Percentiles rank a stretch among this genome's conserved stretches.
phyloP scores from a whole-genome alignment of 2,797 vertebrate species.

The Acanthiza pusilla region DNA sequence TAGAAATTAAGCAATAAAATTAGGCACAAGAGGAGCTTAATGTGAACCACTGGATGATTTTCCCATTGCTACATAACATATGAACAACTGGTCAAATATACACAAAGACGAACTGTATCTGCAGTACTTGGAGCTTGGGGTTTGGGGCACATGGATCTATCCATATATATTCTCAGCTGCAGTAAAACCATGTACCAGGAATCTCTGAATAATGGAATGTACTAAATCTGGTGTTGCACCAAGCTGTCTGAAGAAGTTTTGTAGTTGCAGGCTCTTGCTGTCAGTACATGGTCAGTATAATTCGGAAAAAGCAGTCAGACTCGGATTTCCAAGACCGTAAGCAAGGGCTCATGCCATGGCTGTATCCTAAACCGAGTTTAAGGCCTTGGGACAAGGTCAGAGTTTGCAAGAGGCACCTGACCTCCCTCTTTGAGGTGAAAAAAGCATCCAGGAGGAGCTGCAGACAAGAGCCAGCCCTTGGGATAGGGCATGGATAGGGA shows the following conservation, averaged over 20 bases:
- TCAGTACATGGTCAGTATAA: not conserved
- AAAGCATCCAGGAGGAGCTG: not conserved
- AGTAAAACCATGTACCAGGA: not conserved
- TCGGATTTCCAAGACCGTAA: not conserved
- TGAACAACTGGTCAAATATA: not conserved
- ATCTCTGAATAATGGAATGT: not conserved
- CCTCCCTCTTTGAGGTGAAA: not conserved
- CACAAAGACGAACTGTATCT: not conserved
- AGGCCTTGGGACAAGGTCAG: not conserved
- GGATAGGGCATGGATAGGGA: not conserved
- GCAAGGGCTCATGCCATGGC: not conserved
- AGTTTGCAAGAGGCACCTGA: not conserved
- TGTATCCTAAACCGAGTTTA: not conserved
- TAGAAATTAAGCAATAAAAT: not conserved
- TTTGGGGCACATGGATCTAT: not conserved
- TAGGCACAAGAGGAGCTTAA: not conserved
- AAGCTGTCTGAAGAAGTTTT: not conserved
- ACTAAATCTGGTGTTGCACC: not conserved
- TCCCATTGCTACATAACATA: not conserved
- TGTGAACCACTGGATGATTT: not conserved
- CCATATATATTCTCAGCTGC: not conserved
- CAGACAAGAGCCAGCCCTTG: not conserved
- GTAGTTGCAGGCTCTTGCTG: not conserved
- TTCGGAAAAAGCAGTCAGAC: not conserved
- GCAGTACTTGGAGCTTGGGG: not conserved